Percentiles rank a stretch among this genome's conserved stretches.
phyloP scores from a whole-genome alignment of 2,113 vertebrate genomes.

The Rallus limicola region DNA sequence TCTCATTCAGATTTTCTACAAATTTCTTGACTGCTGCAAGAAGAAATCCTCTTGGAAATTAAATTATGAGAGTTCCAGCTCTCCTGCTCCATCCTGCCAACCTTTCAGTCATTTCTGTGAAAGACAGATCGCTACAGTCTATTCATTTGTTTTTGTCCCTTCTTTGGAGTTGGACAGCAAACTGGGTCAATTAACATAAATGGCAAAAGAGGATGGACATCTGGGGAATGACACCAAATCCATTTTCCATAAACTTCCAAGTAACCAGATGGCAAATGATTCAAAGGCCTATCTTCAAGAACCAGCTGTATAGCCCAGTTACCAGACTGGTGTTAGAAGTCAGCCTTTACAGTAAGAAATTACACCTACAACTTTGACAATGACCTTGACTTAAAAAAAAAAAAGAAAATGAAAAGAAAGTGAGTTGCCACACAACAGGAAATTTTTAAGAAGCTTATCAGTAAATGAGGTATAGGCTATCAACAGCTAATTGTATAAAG shows the following conservation, averaged over 20 bases:
- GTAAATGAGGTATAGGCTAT: constrained; percentile 12
- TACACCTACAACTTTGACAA: neutral
- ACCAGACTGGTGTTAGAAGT: constrained; percentile 2
- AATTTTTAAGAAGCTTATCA: constrained; percentile 5
- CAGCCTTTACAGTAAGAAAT: constrained; percentile 16
- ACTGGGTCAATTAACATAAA: constrained; percentile 47
- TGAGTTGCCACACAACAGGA: neutral
- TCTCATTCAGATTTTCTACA: neutral
- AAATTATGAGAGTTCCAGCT: neutral
- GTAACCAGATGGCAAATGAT: constrained; percentile 66
- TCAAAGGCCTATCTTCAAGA: constrained; percentile 54
- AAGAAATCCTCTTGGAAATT: neutral
- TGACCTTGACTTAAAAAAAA: neutral
- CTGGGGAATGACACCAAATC: constrained; percentile 56
- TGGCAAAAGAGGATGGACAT: constrained; percentile 35
- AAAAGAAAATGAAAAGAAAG: neutral
- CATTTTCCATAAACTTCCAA: constrained; percentile 42
- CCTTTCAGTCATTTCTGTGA: neutral
- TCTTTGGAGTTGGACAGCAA: neutral
- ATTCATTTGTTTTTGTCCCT: neutral
- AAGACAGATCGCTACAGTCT: neutral
- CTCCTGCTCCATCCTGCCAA: neutral
- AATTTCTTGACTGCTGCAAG: neutral
- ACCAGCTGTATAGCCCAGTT: constrained; percentile 46
- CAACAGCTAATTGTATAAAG: constrained; percentile 22